These are phyloP conservation scores for Drosophila fulvimacula DNA, from an alignment of 2,888 invertebrate species.

Conservation along the genomic window DNA sequence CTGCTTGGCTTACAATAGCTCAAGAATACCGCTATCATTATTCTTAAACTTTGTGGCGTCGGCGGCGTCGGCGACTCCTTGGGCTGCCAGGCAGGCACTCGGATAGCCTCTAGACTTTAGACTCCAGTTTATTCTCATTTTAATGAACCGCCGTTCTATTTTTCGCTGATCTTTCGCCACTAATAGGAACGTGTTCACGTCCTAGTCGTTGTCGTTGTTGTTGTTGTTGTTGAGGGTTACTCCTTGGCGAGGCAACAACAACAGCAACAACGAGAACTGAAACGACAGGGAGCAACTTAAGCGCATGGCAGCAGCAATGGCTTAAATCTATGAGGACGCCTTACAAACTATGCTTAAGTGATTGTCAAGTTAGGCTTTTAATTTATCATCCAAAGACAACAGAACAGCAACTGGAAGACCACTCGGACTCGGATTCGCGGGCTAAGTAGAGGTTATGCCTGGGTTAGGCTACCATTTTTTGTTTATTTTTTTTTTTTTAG, in stretches of 20 bases:
- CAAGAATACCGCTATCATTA: constrained; percentile 84
- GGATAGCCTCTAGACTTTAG: constrained; percentile 51
- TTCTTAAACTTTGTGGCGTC: constrained; percentile 70
- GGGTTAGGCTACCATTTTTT: constrained; percentile 72
- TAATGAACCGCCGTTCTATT: constrained; percentile 84
- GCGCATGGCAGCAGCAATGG: constrained; percentile 60
- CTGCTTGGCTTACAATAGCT: constrained; percentile 75
- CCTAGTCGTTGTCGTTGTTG: constrained; percentile 57
- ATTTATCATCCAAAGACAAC: constrained; percentile 84
- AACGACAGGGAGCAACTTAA: constrained; percentile 60
- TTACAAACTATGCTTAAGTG: constrained; percentile 84
- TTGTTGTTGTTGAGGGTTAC: constrained; percentile 33
- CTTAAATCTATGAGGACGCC: constrained; percentile 80
- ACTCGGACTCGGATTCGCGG: constrained; percentile 49
- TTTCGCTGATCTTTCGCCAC: constrained; percentile 83
- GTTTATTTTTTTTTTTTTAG: too few relatives aligned
- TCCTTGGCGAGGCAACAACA: constrained; percentile 57
- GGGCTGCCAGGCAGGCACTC: constrained; percentile 26
- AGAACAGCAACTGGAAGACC: constrained; percentile 58
- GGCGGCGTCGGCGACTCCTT: constrained; percentile 45
- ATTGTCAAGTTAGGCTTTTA: constrained; percentile 84
- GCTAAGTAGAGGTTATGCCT: constrained; percentile 77
- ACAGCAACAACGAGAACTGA: constrained; percentile 51
- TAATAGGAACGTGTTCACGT: constrained; percentile 81
- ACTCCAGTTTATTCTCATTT: constrained; percentile 75